Percentiles rank a stretch among this genome's conserved stretches.
These are phyloP conservation scores for Melikaiella ostensackeni DNA, from an alignment of 2,888 invertebrate genomes.

Conservation along the genomic window DNA sequence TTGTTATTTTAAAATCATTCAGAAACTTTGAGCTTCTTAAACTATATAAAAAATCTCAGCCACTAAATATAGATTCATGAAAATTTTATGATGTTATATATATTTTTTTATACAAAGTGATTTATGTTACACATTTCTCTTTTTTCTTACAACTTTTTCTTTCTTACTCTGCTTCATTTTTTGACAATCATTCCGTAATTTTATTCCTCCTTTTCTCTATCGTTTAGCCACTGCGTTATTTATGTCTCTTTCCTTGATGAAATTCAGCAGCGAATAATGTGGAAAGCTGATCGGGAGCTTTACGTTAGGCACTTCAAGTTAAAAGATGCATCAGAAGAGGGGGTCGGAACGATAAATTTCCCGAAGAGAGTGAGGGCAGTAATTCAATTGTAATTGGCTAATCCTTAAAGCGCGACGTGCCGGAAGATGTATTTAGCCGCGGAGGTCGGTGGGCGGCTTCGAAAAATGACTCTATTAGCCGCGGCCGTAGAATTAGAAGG, in stretches of 20 bases:
- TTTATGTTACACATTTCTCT: too few species aligned
- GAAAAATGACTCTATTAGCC: constrained; percentile 77
- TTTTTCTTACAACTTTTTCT: not conserved
- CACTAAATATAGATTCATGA: too few species aligned
- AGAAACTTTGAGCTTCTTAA: too few species aligned
- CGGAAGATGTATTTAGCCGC: constrained; percentile 64
- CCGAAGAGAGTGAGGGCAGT: constrained; percentile 58
- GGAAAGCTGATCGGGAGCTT: constrained; percentile 12
- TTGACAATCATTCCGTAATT: not conserved
- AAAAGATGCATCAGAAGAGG: constrained; percentile 36
- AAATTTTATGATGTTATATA: too few species aligned
- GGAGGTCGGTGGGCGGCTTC: constrained; percentile 58
- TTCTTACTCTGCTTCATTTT: not conserved
- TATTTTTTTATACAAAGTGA: too few species aligned
- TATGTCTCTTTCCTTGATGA: not conserved
- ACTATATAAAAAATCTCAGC: too few species aligned
- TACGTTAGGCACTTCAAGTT: constrained; percentile 6
- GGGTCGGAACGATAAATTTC: constrained; percentile 58
- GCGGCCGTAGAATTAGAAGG: constrained; percentile 58
- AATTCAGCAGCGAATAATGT: not conserved
- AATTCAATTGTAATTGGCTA: constrained; percentile 77
- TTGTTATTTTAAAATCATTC: too few species aligned
- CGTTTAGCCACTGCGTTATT: not conserved
- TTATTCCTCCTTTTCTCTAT: not conserved
- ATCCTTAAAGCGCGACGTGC: constrained; percentile 68